Conservation (phyloP, 2,113 vertebrate genomes). For the Rhinolophus sinicus region DNA sequence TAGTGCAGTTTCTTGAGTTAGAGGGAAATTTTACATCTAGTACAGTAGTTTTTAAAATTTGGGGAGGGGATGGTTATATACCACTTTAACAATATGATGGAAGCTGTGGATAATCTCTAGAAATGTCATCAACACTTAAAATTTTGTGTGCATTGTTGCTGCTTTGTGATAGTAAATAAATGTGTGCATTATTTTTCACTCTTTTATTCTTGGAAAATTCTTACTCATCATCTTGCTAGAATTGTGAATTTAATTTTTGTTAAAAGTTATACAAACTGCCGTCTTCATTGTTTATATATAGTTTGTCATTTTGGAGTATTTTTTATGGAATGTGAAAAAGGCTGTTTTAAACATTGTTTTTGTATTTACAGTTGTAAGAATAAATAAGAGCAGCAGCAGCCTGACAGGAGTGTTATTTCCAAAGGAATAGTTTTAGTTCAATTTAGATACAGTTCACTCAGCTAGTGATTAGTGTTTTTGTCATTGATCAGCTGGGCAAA, state of each 20-base stretch:
- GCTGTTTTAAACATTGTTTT: conserved; percentile 33
- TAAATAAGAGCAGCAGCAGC: conserved; percentile 4
- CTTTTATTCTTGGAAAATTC: background rate
- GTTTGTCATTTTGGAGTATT: conserved; percentile 52
- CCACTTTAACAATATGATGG: background rate
- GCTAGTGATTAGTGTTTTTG: conserved; percentile 23
- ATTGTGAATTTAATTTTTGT: conserved; percentile 47
- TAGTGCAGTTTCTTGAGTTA: conserved; percentile 29
- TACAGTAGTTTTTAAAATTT: conserved; percentile 1
- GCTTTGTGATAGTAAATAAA: conserved; percentile 28
- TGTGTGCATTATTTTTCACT: background rate
- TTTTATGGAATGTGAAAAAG: conserved; percentile 21
- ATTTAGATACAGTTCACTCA: conserved; percentile 33
- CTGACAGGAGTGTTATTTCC: conserved; percentile 1
- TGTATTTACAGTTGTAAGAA: conserved; percentile 29
- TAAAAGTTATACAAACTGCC: conserved; percentile 22
- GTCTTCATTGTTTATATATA: background rate
- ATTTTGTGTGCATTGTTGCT: background rate
- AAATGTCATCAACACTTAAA: background rate
- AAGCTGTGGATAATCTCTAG: background rate
- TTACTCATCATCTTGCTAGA: conserved; percentile 12
- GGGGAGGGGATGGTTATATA: background rate
- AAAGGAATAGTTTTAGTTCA: conserved; percentile 1
- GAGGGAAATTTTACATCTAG: conserved; percentile 7
- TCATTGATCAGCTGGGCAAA: background rate